Base-by-base conservation (phyloP, 2,113 vertebrate genomes). In the Trematomus loennbergii region DNA sequence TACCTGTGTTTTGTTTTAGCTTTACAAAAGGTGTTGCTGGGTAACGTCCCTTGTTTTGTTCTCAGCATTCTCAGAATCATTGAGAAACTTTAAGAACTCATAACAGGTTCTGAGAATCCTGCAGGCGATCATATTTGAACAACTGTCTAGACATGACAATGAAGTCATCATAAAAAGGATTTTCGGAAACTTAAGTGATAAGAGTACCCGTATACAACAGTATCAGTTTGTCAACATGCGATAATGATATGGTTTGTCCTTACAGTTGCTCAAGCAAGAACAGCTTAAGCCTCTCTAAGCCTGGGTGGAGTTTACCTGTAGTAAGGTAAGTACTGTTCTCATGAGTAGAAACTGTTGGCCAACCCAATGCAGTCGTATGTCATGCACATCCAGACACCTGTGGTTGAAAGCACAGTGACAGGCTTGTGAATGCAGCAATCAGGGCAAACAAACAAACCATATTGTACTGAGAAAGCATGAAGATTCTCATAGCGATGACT, bases 371-470 rank as follows among this genome's bases (percentile, higher is more conserved):
- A 45, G 25, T 1, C 65, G 12, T 2, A 59, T 13, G 75, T 29
- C 72, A 53, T 18, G 29, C 69, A 36, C 18, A 53, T 48, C 17
- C 64, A 85, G 11, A 75, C 80, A 75, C 70, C 72, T 79, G 57
- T 58, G 65, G 75, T 18, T 71, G 17, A 36, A n/a, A 61, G 60
- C 25, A 13, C 7, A 1, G 17, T 83, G 72, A 73, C 62, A 63
- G 48, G 12, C 15, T 1, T 77, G 66, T 59, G 63, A n/a, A n/a
- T 62, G 62, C 55, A 43, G 53, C 66, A 59, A 70, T 61, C 53
- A 62, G 22, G 2, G 54, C 16, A 17, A 61, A 79, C 13, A 60
- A 84, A 82, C 83, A 88, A 58, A 17, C 20, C 57, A 77, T 84
- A 67, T 67, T 6, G 11, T 3, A 1, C 4, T 79, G 61, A 48